Percentiles rank a stretch among this genome's conserved stretches.
Evolutionary conservation across 2,888 invertebrate species (phyloP).

Genomic region (Punctoribates punctum): DNA sequence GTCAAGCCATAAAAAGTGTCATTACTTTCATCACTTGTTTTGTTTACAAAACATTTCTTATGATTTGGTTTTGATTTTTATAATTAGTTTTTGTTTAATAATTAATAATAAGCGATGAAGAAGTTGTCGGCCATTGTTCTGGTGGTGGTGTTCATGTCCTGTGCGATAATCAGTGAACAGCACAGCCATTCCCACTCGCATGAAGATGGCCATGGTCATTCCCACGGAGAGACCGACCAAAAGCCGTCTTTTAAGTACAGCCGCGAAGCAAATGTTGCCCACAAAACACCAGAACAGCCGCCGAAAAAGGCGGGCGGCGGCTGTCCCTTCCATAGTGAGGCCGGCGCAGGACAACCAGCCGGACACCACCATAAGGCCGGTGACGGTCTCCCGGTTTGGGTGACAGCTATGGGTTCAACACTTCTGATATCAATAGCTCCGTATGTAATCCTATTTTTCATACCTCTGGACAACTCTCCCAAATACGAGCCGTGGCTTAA

Average conservation of each 20-base stretch:
- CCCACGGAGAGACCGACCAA: constrained; percentile 58
- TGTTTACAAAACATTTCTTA: no score
- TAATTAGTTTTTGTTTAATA: not conserved
- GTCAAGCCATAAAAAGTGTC: no score
- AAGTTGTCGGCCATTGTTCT: not conserved
- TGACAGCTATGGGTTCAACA: constrained; percentile 64
- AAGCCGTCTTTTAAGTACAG: constrained; percentile 78
- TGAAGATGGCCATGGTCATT: constrained; percentile 43
- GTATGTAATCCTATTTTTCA: constrained; percentile 83
- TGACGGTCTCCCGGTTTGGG: constrained; percentile 43
- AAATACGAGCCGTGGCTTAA: constrained; percentile 82
- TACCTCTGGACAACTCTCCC: constrained; percentile 81
- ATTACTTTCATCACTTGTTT: no score
- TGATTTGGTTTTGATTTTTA: not conserved
- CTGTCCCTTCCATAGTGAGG: constrained; percentile 43
- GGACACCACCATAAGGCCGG: constrained; percentile 43
- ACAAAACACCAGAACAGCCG: constrained; percentile 13
- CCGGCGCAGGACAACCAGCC: no score
- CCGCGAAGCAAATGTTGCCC: constrained; percentile 61
- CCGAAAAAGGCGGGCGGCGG: constrained; percentile 45
- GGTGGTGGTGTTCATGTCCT: not conserved
- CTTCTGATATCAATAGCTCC: constrained; percentile 91
- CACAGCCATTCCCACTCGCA: not conserved
- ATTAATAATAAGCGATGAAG: not conserved
- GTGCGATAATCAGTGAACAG: not conserved